Conservation (phyloP, 2,888 invertebrate species). For the Hirudinaria manillensis region DNA sequence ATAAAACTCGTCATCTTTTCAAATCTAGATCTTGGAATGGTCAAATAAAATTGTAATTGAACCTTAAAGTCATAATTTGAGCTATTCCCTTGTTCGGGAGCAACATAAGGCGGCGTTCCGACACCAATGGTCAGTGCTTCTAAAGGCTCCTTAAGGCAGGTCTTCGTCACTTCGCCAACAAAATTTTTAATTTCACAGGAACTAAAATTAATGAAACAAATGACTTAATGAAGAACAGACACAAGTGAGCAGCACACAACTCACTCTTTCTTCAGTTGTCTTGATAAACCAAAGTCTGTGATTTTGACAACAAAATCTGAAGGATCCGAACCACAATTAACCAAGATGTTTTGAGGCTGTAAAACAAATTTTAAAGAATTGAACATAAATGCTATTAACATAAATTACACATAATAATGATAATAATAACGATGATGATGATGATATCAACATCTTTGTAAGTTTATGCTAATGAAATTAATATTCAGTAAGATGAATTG, state of each 20-base stretch:
- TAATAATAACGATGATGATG: too few relatives aligned
- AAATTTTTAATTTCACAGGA: not conserved
- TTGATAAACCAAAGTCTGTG: slow-evolving; percentile 2
- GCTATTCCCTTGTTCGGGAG: not conserved
- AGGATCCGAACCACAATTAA: not conserved
- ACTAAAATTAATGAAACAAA: not conserved
- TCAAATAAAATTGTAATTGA: not conserved
- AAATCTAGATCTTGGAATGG: not conserved
- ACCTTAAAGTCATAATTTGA: not conserved
- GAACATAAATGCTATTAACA: too few relatives aligned
- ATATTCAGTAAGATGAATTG: too few relatives aligned
- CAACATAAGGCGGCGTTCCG: not conserved
- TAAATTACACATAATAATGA: too few relatives aligned
- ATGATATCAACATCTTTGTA: too few relatives aligned
- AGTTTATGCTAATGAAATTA: too few relatives aligned
- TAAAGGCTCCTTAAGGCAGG: not conserved
- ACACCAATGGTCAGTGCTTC: not conserved
- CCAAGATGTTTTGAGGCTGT: not conserved
- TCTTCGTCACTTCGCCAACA: not conserved
- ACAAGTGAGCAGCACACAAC: not conserved
- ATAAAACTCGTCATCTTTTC: not conserved
- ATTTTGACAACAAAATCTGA: not conserved
- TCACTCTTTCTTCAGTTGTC: not conserved
- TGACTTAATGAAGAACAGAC: not conserved
- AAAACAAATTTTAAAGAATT: too few relatives aligned